Evolutionary conservation across 2,113 vertebrate genomes (phyloP), one percentile per base, ranked within the genome.

Genomic region (Columbina picui): DNA sequence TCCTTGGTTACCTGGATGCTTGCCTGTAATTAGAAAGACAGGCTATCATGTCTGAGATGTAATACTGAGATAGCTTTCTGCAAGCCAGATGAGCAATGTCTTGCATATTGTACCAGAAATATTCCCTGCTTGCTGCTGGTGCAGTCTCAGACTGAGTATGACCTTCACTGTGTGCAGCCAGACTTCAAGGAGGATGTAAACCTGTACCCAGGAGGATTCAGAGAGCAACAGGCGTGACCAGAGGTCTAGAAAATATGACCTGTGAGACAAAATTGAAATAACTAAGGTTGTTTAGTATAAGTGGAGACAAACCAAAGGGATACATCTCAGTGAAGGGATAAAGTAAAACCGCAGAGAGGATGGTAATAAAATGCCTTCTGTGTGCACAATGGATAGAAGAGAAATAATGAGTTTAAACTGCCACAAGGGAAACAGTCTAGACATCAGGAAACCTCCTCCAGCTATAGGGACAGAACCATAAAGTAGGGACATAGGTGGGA

Each of bases 11-110:
- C 73, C 36, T 73, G 29, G 26, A 68, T 13, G 68, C 25, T 78
- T 84, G 64, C 12, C 59, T 93, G 30, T 75, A 82, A 65, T 69
- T 81, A 93, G 81, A 91, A 87, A 65, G 36, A 50, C 34, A 73
- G 79, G 12, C 17, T 68, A 14, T 61, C 5, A 2, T 41, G 32
- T 60, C 61, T 60, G 60, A 80, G 36, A 73, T 80, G 29, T 34
- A 43, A 71, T 25, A 61, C 26, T 23, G 36, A 81, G 64, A 65
- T 23, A 0, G 2, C 60, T 74, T 65, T 84, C 67, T 81, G 68
- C 5, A 21, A 91, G 45, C 27, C 45, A 49, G 39, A 65, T 61
- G 63, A 89, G 29, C 19, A 29, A 69, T 20, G 25, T 45, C 36
- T 78, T 50, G n/a, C 16, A n/a, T 57, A 39, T 22, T 26, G 30